Percentiles rank a stretch among this genome's conserved stretches.
These are phyloP conservation scores for Lateolabrax maculatus DNA, from an alignment of 2,797 vertebrate species.

Conservation along the genomic window DNA sequence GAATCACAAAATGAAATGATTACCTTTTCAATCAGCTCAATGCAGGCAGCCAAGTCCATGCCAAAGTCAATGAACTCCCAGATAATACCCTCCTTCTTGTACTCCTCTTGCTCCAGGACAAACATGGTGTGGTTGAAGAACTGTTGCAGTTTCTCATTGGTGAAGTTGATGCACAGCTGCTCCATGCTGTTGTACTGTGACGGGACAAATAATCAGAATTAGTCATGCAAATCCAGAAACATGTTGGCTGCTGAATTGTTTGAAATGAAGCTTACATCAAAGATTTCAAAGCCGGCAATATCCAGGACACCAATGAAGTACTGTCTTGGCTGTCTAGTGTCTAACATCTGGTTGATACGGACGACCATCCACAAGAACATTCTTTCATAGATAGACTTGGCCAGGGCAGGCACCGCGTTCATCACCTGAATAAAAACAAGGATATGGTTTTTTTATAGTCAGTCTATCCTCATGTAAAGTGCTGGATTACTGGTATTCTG, in stretches of 20 bases:
- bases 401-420: slow-evolving; percentile 90
- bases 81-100: slow-evolving; percentile 86
- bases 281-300: slow-evolving; percentile 95
- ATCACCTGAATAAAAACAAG: slow-evolving; percentile 81
- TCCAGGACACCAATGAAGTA: slow-evolving; percentile 94
- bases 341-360: slow-evolving; percentile 94
- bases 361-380: slow-evolving; percentile 98
- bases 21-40: slow-evolving; percentile 88
- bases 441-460: neutral
- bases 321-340: slow-evolving; percentile 92
- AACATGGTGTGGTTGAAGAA: slow-evolving; percentile 87
- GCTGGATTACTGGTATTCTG: neutral
- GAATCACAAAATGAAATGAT: neutral
- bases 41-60: slow-evolving; percentile 89
- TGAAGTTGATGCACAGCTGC: slow-evolving; percentile 87
- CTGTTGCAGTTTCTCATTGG: slow-evolving; percentile 87
- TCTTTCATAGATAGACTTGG: slow-evolving; percentile 91
- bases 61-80: slow-evolving; percentile 90
- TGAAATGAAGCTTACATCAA: slow-evolving; percentile 84
- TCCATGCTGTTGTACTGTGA: slow-evolving; percentile 78
- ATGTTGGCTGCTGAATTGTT: neutral
- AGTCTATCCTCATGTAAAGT: neutral
- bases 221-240: neutral
- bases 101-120: slow-evolving; percentile 86
- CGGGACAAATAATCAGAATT: neutral